These are phyloP conservation scores for Eumeta japonica DNA, from an alignment of 1,140 invertebrate species.

Conservation along the genomic window DNA sequence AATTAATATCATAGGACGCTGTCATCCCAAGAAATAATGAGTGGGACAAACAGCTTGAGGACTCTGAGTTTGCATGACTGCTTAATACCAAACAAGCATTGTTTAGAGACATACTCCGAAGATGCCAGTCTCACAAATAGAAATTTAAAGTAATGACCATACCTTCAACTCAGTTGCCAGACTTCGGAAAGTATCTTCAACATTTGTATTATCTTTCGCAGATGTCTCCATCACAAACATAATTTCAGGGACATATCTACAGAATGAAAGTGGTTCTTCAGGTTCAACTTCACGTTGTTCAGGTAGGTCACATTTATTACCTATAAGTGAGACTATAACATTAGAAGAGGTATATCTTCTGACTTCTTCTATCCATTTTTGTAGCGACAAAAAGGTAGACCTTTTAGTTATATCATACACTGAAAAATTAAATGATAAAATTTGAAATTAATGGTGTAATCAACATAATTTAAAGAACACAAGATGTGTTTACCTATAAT, in stretches of 20 bases:
- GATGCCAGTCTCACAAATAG: too few relatives aligned
- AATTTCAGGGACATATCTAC: conserved; percentile 81
- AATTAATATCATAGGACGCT: too few relatives aligned
- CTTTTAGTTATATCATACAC: conserved; percentile 94
- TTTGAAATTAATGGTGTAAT: not conserved
- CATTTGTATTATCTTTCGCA: conserved; percentile 90
- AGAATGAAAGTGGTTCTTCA: conserved; percentile 79
- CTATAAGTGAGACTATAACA: conserved; percentile 85
- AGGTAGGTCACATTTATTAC: conserved; percentile 88
- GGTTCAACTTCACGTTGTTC: conserved; percentile 78
- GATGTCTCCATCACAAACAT: conserved; percentile 86
- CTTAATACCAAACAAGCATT: not conserved
- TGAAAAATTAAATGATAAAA: conserved; percentile 45
- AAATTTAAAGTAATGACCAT: too few relatives aligned
- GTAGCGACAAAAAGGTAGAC: conserved; percentile 83
- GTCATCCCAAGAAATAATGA: too few relatives aligned
- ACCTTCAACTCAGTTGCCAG: conserved; percentile 87
- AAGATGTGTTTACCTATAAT: conserved; percentile 54
- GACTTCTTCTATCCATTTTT: conserved; percentile 94
- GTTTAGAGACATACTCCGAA: conserved; percentile 10
- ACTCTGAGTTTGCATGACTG: too few relatives aligned
- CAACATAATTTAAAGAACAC: too few relatives aligned
- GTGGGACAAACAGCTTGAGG: too few relatives aligned
- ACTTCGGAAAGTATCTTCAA: conserved; percentile 87
- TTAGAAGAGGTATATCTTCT: conserved; percentile 87